These are phyloP conservation scores for Silurus asotus DNA, from an alignment of 2,113 vertebrate genomes.

Conservation along the genomic window DNA sequence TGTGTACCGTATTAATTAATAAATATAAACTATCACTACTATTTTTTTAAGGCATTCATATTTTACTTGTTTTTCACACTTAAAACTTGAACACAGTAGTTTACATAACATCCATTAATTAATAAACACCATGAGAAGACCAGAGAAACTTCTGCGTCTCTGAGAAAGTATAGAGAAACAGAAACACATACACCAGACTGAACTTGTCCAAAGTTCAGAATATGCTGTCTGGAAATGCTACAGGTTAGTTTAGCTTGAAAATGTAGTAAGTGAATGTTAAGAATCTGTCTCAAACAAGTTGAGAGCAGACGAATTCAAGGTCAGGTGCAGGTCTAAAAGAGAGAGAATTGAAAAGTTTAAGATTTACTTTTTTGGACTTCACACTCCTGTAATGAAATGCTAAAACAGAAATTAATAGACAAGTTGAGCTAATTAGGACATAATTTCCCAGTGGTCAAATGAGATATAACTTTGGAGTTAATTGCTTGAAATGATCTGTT, in stretches of 20 bases:
- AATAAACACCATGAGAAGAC: slow-evolving; percentile 38
- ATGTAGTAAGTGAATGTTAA: background rate
- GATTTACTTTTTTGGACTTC: background rate
- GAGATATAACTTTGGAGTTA: slow-evolving; percentile 39
- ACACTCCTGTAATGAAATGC: slow-evolving; percentile 7
- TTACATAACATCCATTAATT: slow-evolving; percentile 20
- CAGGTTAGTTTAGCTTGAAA: background rate
- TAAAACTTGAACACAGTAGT: too few relatives aligned
- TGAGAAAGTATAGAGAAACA: background rate
- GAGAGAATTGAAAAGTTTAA: background rate
- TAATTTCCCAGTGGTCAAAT: slow-evolving; percentile 47
- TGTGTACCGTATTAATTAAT: too few relatives aligned
- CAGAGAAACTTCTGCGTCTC: slow-evolving; percentile 9
- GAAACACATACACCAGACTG: background rate
- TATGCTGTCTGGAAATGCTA: background rate
- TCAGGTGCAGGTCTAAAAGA: background rate
- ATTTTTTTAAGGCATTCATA: too few relatives aligned
- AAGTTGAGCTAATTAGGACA: slow-evolving; percentile 42
- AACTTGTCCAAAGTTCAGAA: background rate
- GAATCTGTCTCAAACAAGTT: background rate
- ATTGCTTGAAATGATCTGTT: slow-evolving; percentile 49
- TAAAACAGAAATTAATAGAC: slow-evolving; percentile 40
- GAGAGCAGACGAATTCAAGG: background rate
- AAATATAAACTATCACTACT: too few relatives aligned
- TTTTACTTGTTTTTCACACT: too few relatives aligned